These are phyloP conservation scores for Diogma glabrata DNA, from an alignment of 2,888 invertebrate species.

Conservation along the genomic window DNA sequence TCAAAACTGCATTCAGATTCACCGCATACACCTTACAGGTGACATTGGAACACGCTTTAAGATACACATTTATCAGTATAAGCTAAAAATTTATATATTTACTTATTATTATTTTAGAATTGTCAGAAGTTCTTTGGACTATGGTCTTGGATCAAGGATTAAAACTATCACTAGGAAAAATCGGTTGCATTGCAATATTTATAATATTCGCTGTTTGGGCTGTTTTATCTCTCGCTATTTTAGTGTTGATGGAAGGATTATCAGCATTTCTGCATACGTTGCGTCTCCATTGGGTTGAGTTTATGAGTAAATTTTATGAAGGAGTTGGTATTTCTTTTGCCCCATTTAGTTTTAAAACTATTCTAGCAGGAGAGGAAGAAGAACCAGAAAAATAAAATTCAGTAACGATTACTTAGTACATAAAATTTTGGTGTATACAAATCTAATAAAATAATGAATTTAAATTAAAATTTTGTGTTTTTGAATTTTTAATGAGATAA, in stretches of 20 bases:
- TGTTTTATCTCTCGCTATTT: conserved; percentile 79
- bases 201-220: conserved; percentile 85
- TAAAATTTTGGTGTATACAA: too few species aligned
- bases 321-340: conserved; percentile 73
- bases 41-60: too few species aligned
- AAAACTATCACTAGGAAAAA: conserved; percentile 42
- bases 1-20: too few species aligned
- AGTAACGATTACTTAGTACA: too few species aligned
- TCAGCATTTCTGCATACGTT: conserved; percentile 98
- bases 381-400: too few species aligned
- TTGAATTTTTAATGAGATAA: too few species aligned
- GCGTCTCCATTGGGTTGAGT: conserved; percentile 96
- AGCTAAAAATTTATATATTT: too few species aligned
- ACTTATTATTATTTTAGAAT: too few species aligned
- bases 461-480: too few species aligned
- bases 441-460: too few species aligned
- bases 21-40: too few species aligned
- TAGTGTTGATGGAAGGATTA: conserved; percentile 97
- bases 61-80: too few species aligned
- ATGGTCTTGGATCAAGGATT: conserved; percentile 79
- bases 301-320: conserved; percentile 89
- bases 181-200: conserved; percentile 64
- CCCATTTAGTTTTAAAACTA: conserved; percentile 76
- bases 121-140: conserved; percentile 83
- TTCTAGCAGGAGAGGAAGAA: conserved; percentile 46